A percentile compares a stretch with the other conserved stretches of the same genome.
These are phyloP conservation scores for Bombus balteatus DNA, from an alignment of 1,140 invertebrate genomes.

Conservation along the genomic window DNA sequence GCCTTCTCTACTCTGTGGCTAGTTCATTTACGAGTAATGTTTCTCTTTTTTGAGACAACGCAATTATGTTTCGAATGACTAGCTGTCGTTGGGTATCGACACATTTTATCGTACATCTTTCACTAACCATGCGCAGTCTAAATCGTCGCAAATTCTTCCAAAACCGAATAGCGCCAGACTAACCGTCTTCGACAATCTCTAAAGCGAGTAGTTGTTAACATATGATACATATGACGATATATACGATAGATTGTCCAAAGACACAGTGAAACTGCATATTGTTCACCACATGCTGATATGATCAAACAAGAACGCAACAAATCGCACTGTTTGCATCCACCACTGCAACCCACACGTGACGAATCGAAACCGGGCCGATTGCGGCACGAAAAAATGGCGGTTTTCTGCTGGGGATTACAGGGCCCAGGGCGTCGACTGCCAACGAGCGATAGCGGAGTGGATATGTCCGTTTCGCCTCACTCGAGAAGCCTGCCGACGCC, in stretches of 20 bases:
- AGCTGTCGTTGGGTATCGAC: too few species aligned
- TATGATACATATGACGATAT: too few species aligned
- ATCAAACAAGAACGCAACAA: conserved; percentile 23
- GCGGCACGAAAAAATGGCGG: conserved; percentile 39
- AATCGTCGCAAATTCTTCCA: too few species aligned
- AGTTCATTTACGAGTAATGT: not conserved
- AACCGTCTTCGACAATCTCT: too few species aligned
- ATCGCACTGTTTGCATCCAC: conserved; percentile 30
- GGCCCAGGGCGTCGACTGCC: conserved; percentile 77
- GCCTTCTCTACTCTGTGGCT: too few species aligned
- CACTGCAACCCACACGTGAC: conserved; percentile 26
- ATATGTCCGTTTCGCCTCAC: conserved; percentile 80
- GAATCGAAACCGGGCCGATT: conserved; percentile 1
- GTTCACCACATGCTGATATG: conserved; percentile 25
- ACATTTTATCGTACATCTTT: too few species aligned
- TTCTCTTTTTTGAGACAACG: too few species aligned
- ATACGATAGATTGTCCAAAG: conserved; percentile 7
- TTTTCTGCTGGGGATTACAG: conserved; percentile 60
- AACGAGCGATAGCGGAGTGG: conserved; percentile 80
- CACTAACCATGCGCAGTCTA: too few species aligned
- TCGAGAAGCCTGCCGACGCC: conserved; percentile 78
- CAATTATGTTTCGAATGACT: too few species aligned
- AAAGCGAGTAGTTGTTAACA: too few species aligned
- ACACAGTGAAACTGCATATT: not conserved
- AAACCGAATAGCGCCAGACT: too few species aligned